These are phyloP conservation scores for Pseudochirops cupreus DNA, from an alignment of 2,797 vertebrate genomes.

Conservation along the genomic window DNA sequence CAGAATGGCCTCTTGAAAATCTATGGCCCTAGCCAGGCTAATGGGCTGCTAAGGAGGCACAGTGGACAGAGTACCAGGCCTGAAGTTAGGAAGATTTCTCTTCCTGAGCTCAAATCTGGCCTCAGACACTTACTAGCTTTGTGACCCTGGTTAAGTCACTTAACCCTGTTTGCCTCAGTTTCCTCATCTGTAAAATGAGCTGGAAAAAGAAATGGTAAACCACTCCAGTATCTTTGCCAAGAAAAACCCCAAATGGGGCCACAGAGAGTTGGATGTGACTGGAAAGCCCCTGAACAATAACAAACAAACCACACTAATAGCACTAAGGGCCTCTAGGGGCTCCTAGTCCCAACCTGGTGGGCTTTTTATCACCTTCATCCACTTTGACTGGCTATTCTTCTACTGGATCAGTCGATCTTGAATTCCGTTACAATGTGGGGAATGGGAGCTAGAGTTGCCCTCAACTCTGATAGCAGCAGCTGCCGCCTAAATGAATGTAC, in stretches of 20 bases:
- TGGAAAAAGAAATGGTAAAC: background rate
- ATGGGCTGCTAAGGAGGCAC: background rate
- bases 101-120: background rate
- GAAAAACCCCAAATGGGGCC: background rate
- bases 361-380: background rate
- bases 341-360: fast-evolving
- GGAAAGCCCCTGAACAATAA: background rate
- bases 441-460: background rate
- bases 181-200: background rate
- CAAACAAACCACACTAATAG: background rate
- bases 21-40: background rate
- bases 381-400: background rate
- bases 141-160: background rate
- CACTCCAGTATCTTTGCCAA: background rate
- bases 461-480: background rate
- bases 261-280: background rate
- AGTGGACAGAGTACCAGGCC: background rate
- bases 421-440: background rate
- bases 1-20: background rate
- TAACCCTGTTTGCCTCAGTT: background rate
- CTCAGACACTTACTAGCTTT: background rate
- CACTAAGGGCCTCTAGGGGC: background rate
- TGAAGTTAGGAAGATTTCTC: background rate
- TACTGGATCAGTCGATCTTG: background rate
- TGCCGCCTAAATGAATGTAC: background rate